These are phyloP conservation scores for Pecten maximus DNA, from an alignment of 2,888 invertebrate genomes.

Conservation along the genomic window DNA sequence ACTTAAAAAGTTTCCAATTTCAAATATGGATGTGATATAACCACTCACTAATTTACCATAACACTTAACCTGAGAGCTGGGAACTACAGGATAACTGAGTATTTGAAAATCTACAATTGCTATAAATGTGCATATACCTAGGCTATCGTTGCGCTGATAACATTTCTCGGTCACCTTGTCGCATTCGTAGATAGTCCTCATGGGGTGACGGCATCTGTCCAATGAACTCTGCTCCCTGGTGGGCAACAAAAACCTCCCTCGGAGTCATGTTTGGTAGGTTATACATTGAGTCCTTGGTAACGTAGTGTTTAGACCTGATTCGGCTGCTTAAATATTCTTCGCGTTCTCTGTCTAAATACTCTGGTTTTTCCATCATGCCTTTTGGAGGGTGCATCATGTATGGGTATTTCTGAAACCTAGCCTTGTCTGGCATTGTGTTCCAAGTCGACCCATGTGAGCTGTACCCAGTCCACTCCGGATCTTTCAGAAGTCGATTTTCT, in stretches of 20 bases:
- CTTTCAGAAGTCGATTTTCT: background rate
- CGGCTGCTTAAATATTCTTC: background rate
- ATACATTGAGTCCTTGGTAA: background rate
- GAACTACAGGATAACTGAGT: too few relatives aligned
- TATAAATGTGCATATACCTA: background rate
- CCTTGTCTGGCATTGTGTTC: background rate
- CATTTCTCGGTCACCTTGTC: background rate
- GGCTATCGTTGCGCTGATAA: background rate
- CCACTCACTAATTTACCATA: too few relatives aligned
- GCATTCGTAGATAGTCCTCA: background rate
- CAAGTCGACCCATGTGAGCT: background rate
- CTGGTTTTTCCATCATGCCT: background rate
- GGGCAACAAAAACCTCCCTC: background rate
- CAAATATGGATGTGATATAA: too few relatives aligned
- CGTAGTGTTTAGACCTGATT: background rate
- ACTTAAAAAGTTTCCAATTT: too few relatives aligned
- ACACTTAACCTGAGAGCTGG: too few relatives aligned
- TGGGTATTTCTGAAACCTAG: background rate
- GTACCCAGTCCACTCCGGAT: background rate
- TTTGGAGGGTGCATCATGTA: background rate
- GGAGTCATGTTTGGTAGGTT: background rate
- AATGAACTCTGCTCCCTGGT: background rate
- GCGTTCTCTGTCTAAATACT: background rate
- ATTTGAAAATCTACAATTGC: background rate
- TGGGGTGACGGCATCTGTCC: background rate